Evolutionary conservation across 2,113 vertebrate species (phyloP), one percentile per base, ranked within the genome.

Genomic region (Barnardius zonarius): DNA sequence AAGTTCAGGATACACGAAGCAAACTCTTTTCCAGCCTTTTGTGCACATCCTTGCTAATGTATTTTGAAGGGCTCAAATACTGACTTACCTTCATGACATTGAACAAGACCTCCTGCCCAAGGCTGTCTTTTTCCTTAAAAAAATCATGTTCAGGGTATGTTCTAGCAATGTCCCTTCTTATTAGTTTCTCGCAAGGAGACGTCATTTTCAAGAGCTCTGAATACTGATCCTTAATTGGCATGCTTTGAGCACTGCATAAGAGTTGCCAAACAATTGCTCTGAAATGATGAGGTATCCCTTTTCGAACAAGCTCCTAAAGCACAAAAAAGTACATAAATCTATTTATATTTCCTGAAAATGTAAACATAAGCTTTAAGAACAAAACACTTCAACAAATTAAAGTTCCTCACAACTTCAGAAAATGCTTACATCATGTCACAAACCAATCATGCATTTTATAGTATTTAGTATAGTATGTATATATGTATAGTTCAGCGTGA

Each of bases 111-210:
- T 99, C 99, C 95, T 99, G 99, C 27, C 99, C 99, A 91, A 99
- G 97, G 92, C 99, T 99, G 97, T 99, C 99, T 94, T 99, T 99
- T 98, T 99, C 99, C 97, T 99, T 99, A 97, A 99, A 99, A 98
- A 99, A 99, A n/a, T 99, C 99, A 30, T 99, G 99, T 86, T 99
- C 99, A 4, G 99, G 99, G 46, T 99, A 99, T 11, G 99, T 99
- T 95, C 99, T 99, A 86, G 99, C 99, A 84, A 99, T 99, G 96
- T 99, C 99, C 93, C 99, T 98, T 96, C 99, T 98, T 95, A 99
- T 99, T 77, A 99, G 96, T 95, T 99, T 99, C 98, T 99, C 99
- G 87, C 98, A 99, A 48, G 99, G 99, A 31, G 99, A 99, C 5
- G 99, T 99, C 99, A 99, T 99, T 98, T 99, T 99, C 96, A 99